A percentile compares a stretch with the other conserved stretches of the same genome.
Evolutionary conservation across 2,797 vertebrate genomes (phyloP).

Genomic region (Ctenosaura bakeri): DNA sequence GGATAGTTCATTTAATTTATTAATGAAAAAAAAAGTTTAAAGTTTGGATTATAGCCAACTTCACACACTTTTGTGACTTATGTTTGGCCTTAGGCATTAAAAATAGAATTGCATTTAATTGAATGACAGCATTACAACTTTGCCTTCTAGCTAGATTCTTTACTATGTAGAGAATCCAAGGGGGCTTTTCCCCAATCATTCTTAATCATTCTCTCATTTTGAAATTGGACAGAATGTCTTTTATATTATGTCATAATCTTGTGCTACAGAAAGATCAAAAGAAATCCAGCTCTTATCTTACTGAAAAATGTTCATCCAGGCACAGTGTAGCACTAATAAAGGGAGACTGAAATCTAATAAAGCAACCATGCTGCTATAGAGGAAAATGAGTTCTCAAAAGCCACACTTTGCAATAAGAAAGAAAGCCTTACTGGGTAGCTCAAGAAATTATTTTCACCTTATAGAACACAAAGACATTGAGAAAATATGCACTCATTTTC

Average conservation of each 20-base stretch:
- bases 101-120: neutral
- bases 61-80: neutral
- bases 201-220: neutral
- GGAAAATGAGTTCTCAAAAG: neutral
- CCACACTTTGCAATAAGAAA: neutral
- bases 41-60: neutral
- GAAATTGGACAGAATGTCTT: neutral
- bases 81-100: neutral
- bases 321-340: neutral
- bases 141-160: slow-evolving; percentile 13
- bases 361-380: neutral
- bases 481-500: rapidly evolving
- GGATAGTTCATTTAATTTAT: neutral
- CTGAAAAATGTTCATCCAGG: neutral
- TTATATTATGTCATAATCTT: neutral
- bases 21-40: too few species aligned
- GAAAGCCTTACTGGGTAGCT: rapidly evolving
- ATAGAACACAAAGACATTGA: neutral
- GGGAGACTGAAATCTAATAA: rapidly evolving
- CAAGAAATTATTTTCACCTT: rapidly evolving
- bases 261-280: neutral
- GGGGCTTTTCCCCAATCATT: neutral
- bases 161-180: neutral
- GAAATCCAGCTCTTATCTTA: neutral
- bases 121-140: neutral